Base-by-base conservation (phyloP, 2,888 invertebrate genomes). In the Falcaria lacertinaria region DNA sequence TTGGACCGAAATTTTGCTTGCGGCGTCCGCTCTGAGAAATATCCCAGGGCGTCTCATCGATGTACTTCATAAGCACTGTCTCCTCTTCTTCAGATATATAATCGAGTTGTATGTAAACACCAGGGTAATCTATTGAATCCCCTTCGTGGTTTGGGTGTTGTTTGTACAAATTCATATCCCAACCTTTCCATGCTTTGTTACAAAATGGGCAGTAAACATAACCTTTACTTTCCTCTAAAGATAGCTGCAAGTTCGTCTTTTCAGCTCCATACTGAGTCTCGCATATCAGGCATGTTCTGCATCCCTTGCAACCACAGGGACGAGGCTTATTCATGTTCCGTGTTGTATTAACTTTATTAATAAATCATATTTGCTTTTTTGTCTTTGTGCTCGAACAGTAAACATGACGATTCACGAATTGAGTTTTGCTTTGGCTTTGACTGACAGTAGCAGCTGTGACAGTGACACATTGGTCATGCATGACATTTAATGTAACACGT, bases 1-100 rank as follows among this genome's bases (percentile, higher is more conserved):
- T 98, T 0, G 99, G 99, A 0, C 99, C 99, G 81, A 94, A 99
- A 80, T 99, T 99, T 92, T 98, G 98, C 78, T 99, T 99, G 45
- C 97, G 91, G 41, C 99, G 91, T 0, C 99, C 99, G 75, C 98
- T 98, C 79, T 99, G 99, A 0, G 99, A 99, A 32, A 91, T 87
- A 55, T 94, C 94, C 98, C 99, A 99, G 0, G 94, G 93, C 51
- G 95, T 88, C 47, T 89, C 83, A 70, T 98, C 97, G 8, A 98
- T 92, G 42, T 91, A 90, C 40, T 89, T 74, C 47, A 95, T 90
- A 8, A 98, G 77, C 2, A 72, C 51, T 0, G 74, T 58, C 64
- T 95, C 96, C 77, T 98, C 98, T 0, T 86, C 72, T 42, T 81
- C 74, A 1, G 90, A 91, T 36, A 99, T 80, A 75, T 98, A 98